These are phyloP conservation scores for Podocnemis expansa DNA, from an alignment of 2,113 vertebrate species.

Conservation along the genomic window DNA sequence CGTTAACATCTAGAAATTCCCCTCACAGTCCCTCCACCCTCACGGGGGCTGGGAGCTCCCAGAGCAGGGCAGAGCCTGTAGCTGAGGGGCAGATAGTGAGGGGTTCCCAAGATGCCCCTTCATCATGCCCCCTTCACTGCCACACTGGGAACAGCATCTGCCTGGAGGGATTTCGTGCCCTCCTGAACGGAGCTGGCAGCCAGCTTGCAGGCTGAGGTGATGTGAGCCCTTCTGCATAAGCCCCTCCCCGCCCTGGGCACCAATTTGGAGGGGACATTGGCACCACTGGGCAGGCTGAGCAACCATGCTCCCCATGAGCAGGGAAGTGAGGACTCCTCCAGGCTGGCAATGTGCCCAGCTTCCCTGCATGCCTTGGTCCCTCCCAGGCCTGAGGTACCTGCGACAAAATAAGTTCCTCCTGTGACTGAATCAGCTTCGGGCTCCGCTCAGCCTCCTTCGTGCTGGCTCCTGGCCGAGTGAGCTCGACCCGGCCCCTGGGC, in stretches of 20 bases:
- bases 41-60: not conserved
- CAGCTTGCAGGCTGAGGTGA: not conserved
- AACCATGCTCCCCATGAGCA: not conserved
- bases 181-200: not conserved
- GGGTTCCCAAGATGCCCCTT: not conserved
- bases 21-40: not conserved
- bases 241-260: no score
- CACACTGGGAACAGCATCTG: not conserved
- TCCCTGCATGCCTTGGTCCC: not conserved
- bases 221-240: fast-evolving
- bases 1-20: not conserved
- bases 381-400: constrained; percentile 62
- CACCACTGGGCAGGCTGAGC: not conserved
- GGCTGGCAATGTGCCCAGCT: fast-evolving
- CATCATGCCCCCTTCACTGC: not conserved
- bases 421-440: constrained; percentile 80
- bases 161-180: not conserved
- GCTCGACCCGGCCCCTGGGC: constrained; percentile 52
- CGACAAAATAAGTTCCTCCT: constrained; percentile 78
- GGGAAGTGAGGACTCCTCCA: not conserved
- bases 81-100: not conserved
- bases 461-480: constrained; percentile 12
- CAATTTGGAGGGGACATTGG: not conserved
- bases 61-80: not conserved
- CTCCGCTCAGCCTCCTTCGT: constrained; percentile 70